These are phyloP conservation scores for Entomobrya proxima DNA, from an alignment of 2,888 invertebrate species.

Conservation along the genomic window DNA sequence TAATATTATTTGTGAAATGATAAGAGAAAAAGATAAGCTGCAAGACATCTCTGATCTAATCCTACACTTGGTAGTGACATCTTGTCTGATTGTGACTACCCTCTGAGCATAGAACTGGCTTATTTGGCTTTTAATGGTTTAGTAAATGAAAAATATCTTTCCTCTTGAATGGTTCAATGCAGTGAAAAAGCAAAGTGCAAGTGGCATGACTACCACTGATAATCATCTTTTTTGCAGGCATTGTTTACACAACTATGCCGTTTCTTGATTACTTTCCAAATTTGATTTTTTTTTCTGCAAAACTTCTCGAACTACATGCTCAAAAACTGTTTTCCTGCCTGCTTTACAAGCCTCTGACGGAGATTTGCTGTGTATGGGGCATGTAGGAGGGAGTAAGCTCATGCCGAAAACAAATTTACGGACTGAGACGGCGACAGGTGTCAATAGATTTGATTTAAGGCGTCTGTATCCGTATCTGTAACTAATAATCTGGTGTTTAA, in stretches of 20 bases:
- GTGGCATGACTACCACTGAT: neutral
- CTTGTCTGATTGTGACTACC: neutral
- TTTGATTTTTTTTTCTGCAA: neutral
- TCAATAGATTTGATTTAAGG: constrained; percentile 23
- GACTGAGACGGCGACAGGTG: neutral
- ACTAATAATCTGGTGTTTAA: neutral
- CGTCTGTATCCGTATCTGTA: neutral
- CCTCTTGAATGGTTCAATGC: constrained; percentile 10
- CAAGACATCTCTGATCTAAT: constrained; percentile 4
- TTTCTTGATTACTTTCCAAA: constrained; percentile 22
- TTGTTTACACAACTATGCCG: constrained; percentile 13
- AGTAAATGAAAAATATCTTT: neutral
- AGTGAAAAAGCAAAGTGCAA: neutral
- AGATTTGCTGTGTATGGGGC: neutral
- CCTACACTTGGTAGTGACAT: neutral
- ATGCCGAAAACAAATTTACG: neutral
- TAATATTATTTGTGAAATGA: constrained; percentile 39
- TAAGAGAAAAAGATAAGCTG: constrained; percentile 14
- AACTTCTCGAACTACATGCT: neutral
- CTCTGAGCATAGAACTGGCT: constrained; percentile 12
- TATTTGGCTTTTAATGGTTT: neutral
- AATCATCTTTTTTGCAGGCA: constrained; percentile 14
- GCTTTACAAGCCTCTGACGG: neutral
- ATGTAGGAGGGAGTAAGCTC: neutral
- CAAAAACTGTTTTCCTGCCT: neutral